Conservation (phyloP, 2,113 vertebrate genomes). For the Andinoacara biseriatus region DNA sequence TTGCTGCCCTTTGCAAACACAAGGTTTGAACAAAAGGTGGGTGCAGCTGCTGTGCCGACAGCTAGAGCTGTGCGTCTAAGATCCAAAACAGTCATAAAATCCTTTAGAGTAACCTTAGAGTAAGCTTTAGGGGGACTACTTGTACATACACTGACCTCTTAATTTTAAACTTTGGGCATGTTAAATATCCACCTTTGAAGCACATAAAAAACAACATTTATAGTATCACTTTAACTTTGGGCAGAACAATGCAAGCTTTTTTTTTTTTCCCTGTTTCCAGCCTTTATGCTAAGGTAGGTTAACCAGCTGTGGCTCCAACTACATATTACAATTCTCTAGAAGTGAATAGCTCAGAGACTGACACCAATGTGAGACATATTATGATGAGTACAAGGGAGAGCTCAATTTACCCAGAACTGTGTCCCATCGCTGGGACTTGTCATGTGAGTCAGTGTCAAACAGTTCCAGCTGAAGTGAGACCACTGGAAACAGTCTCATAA, state of each 20-base stretch:
- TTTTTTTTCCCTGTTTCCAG: not conserved
- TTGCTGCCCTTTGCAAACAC: not conserved
- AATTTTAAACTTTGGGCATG: not conserved
- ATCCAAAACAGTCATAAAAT: not conserved
- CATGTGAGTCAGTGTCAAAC: slow-evolving; percentile 37
- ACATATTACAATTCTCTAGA: not conserved
- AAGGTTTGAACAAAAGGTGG: not conserved
- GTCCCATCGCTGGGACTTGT: not conserved
- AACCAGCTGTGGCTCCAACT: not conserved
- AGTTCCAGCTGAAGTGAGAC: slow-evolving; percentile 50
- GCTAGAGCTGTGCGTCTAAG: too few species aligned
- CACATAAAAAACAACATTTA: not conserved
- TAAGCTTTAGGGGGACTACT: not conserved
- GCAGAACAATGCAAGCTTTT: not conserved
- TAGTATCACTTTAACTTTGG: not conserved
- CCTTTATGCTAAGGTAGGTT: not conserved
- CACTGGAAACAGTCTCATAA: slow-evolving; percentile 79
- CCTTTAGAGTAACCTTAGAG: not conserved
- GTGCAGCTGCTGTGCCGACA: too few species aligned
- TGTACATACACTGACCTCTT: not conserved
- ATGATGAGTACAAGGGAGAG: not conserved
- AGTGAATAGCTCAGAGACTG: not conserved
- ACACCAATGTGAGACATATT: not conserved
- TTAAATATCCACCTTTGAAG: not conserved
- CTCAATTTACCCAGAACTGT: not conserved